phyloP scores from a whole-genome alignment of 2,113 vertebrate genomes.

The Perca flavescens region DNA sequence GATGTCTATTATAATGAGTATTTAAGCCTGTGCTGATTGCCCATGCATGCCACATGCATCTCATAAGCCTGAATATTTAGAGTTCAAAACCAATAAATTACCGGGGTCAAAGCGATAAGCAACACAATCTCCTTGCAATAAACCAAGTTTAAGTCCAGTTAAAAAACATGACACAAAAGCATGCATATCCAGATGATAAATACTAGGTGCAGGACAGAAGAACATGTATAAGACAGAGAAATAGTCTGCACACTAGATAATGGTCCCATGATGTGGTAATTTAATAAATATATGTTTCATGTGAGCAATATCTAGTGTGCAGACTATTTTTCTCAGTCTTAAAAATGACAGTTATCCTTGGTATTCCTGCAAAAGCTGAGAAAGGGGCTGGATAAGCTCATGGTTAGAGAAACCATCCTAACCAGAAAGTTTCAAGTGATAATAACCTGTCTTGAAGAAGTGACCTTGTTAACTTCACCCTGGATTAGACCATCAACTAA shows the following conservation, averaged over 20 bases:
- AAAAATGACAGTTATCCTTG: neutral
- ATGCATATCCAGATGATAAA: too few relatives aligned
- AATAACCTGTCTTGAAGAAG: neutral
- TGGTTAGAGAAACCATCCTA: neutral
- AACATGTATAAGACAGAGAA: too few relatives aligned
- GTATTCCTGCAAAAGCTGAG: constrained; percentile 15
- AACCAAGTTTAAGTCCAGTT: neutral
- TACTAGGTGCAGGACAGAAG: too few relatives aligned
- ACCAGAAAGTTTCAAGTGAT: neutral
- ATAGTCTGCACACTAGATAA: too few relatives aligned
- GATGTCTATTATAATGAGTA: constrained; percentile 17
- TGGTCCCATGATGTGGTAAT: too few relatives aligned
- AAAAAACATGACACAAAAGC: neutral
- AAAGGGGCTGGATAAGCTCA: neutral
- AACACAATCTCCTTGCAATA: constrained; percentile 10
- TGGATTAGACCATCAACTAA: neutral
- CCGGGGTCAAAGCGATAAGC: neutral
- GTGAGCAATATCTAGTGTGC: too few relatives aligned
- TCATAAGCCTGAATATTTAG: constrained; percentile 16
- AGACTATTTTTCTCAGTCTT: too few relatives aligned
- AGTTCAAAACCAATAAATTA: constrained; percentile 13
- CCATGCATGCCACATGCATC: constrained; percentile 8
- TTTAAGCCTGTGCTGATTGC: constrained; percentile 44
- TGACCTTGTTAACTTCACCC: neutral
- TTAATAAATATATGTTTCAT: too few relatives aligned